phyloP scores from a whole-genome alignment of 2,888 invertebrate species.

The Acrocera orbiculus region DNA sequence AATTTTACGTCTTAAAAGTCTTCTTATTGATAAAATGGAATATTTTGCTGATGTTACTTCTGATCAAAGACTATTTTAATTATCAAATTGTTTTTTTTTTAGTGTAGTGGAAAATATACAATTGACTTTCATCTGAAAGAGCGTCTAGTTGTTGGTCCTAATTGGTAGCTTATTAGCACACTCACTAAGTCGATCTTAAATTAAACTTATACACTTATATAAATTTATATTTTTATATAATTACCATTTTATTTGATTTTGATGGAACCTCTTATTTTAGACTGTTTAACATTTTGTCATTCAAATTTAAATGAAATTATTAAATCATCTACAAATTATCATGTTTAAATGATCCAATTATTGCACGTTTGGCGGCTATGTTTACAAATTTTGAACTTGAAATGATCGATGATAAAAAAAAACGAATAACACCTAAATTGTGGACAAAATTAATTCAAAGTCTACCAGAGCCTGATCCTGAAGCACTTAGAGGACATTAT shows the following conservation, averaged over 20 bases:
- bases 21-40: conserved; percentile 82
- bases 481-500: conserved; percentile 62
- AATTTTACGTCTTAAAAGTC: conserved; percentile 76
- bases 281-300: conserved; percentile 74
- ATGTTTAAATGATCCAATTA: conserved; percentile 64
- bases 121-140: conserved; percentile 40
- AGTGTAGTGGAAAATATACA: conserved; percentile 86
- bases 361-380: conserved; percentile 62
- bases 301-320: conserved; percentile 74
- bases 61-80: conserved; percentile 75
- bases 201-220: too few species aligned
- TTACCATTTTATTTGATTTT: too few species aligned
- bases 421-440: conserved; percentile 69
- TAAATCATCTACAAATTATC: conserved; percentile 70
- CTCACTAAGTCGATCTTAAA: too few species aligned
- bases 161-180: conserved; percentile 58
- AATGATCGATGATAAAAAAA: conserved; percentile 66
- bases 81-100: conserved; percentile 92
- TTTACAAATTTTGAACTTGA: conserved; percentile 80
- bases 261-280: conserved; percentile 79
- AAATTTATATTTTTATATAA: too few species aligned
- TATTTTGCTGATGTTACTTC: conserved; percentile 83
- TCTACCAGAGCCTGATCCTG: conserved; percentile 55
- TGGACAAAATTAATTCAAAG: conserved; percentile 69
- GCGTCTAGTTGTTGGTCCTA: conserved; percentile 53